Evolutionary conservation across 2,888 invertebrate genomes (phyloP).

Genomic region (Idaea straminata): DNA sequence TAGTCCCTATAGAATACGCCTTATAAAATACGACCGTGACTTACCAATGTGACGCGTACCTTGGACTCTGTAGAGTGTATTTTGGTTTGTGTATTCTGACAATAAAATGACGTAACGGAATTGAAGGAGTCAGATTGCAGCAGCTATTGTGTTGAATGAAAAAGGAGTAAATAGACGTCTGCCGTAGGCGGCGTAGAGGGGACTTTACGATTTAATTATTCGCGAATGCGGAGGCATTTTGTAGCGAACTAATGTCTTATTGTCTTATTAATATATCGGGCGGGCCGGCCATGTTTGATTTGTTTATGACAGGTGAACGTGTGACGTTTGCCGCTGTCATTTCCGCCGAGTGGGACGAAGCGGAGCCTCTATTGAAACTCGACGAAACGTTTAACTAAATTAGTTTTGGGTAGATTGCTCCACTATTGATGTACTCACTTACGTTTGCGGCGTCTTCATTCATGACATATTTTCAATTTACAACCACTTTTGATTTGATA

Average conservation of each 20-base stretch:
- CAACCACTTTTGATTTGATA: too few species aligned
- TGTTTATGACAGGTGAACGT: conserved; percentile 74
- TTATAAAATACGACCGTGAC: conserved; percentile 45
- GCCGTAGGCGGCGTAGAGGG: conserved; percentile 78
- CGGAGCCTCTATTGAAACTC: conserved; percentile 3
- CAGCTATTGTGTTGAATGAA: conserved; percentile 79
- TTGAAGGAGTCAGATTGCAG: conserved; percentile 68
- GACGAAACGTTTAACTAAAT: conserved; percentile 4
- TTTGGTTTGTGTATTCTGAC: conserved; percentile 29
- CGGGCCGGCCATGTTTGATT: conserved; percentile 78
- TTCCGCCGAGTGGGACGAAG: not conserved
- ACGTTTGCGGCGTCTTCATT: not conserved
- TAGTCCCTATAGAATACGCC: conserved; percentile 73
- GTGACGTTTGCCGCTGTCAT: conserved; percentile 34
- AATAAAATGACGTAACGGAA: conserved; percentile 58
- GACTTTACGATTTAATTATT: conserved; percentile 81
- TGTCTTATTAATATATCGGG: conserved; percentile 79
- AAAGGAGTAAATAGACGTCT: conserved; percentile 78
- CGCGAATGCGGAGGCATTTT: conserved; percentile 80
- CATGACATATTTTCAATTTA: not conserved
- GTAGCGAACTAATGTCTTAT: conserved; percentile 80
- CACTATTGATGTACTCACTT: not conserved
- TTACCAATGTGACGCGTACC: conserved; percentile 37
- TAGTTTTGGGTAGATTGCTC: conserved; percentile 5
- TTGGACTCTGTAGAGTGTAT: conserved; percentile 24